These are phyloP conservation scores for Syngnathoides biaculeatus DNA, from an alignment of 2,113 vertebrate species.

Conservation along the genomic window DNA sequence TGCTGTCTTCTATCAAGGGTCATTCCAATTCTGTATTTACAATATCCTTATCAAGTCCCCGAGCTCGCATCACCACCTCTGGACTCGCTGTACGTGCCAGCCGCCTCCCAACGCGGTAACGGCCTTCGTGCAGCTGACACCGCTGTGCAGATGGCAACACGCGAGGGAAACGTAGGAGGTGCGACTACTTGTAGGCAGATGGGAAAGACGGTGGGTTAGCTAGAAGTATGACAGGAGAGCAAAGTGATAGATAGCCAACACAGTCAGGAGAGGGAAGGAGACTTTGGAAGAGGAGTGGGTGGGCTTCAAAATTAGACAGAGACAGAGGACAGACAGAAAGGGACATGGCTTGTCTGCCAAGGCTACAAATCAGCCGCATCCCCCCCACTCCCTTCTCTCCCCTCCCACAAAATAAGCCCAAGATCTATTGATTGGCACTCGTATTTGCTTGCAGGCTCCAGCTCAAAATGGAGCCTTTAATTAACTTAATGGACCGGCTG, in stretches of 20 bases:
- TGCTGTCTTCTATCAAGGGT: slow-evolving; percentile 7
- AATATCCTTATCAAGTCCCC: slow-evolving; percentile 5
- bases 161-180: slow-evolving; percentile 19
- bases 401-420: slow-evolving; percentile 61
- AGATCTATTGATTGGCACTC: slow-evolving; percentile 77
- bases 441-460: slow-evolving; percentile 69
- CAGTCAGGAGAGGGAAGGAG: slow-evolving; percentile 28
- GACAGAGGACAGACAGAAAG: slow-evolving; percentile 58
- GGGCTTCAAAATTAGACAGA: slow-evolving; percentile 63
- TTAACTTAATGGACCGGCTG: slow-evolving; percentile 80
- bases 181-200: slow-evolving; percentile 37
- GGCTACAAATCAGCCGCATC: slow-evolving; percentile 65
- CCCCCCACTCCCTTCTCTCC: slow-evolving; percentile 39
- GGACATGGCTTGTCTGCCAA: slow-evolving; percentile 54
- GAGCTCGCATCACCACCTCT: slow-evolving; percentile 21
- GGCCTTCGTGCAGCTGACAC: slow-evolving; percentile 38
- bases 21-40: neutral
- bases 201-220: slow-evolving; percentile 35
- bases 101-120: slow-evolving; percentile 18
- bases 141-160: slow-evolving; percentile 44
- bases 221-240: slow-evolving; percentile 30
- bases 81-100: slow-evolving; percentile 33
- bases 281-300: slow-evolving; percentile 35
- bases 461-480: slow-evolving; percentile 81
- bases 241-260: slow-evolving; percentile 53